Evolutionary conservation across 1,140 invertebrate species (phyloP), one percentile per base, ranked within the genome.

Genomic region (Camponotus vicinus): DNA sequence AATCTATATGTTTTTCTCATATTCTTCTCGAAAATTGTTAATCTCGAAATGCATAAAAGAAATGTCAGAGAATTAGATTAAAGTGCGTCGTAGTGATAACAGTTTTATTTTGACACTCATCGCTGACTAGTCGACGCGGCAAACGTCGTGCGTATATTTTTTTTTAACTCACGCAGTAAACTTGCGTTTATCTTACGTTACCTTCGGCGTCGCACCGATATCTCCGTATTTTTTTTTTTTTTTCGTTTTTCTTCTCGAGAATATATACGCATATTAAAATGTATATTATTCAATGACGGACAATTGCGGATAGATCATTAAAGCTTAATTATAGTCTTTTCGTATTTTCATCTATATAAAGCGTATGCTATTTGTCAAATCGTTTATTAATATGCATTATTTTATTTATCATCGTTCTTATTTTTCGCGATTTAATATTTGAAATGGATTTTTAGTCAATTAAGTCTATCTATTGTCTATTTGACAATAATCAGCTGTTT

Each of bases 21-120:
- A 40, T 32, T 49, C 15, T 13, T 37, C 11, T 40, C 8, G 8
- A 55, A 13, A 6, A 27, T n/a, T 8, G 13, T 9, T 37, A 21
- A 49, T 49, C 18, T 45, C 13, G 27, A 66, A 49, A 78, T 42
- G 32, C 21, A 11, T 21, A 63, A 63, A 45, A 34, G 57, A 45
- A 52, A 52, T 18, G 3, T 52, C 15, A 32, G 1, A 18, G 45
- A 9, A 7, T 32, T 57, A 32, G 40, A 27, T 4, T 6, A 6
- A 49, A 80, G 2, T 57, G n/a, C n/a, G 34, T n/a, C 45, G 45
- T 45, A 57, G 45, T 55, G 69, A n/a, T 69, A 70, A 21, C 18
- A 37, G 37, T 80, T 80, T 80, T 80, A 40, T 80, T 69, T 71
- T 78, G 76, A 78, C 45, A 45, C 61, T 64, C 27, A 27, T 27